Base-by-base conservation (phyloP, 2,797 vertebrate genomes). In the Molossus molossus region DNA sequence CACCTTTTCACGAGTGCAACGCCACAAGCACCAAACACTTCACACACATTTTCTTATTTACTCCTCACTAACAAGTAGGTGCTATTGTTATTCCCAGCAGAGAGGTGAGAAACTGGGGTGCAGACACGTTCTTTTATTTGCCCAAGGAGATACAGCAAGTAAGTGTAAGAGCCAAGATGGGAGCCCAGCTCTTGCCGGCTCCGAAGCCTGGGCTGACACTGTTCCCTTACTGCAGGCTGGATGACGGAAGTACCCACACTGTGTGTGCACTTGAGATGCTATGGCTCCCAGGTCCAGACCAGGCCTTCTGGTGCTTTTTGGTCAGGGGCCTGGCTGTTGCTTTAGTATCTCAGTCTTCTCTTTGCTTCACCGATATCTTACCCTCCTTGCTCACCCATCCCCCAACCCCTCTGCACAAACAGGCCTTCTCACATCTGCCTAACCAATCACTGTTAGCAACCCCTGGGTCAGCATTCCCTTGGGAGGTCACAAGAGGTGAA, bases 261-360 rank as follows among this genome's bases (percentile, higher is more conserved):
- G 15, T 0, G 0, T 13, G 27, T 1, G 9, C 15, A n/a, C 53
- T 0, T 9, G 1, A 20, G 12, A 1, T 9, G 45, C 33, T 11
- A 10, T 3, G 48, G 3, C 27, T 81, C 21, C 45, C 9, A 2
- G 0, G 40, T 33, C 75, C 20, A 40, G n/a, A 70, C 77, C 37
- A 60, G 55, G 48, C 37, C 73, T 29, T 23, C 72, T 60, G 64
- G 60, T 81, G 53, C 45, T 27, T 58, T 9, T 50, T 13, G 6
- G 18, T 40, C 40, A 20, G 1, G 14, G 55, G 9, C 29, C 21
- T 4, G 20, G 65, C 23, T 50, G 1, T 60, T 72, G 48, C 50
- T 67, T 67, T 72, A 62, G 29, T 21, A 81, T 12, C 50, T 72
- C 60, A 84, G 17, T 33, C 62, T 83, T 87, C n/a, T 69, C 53